phyloP scores from a whole-genome alignment of 2,797 vertebrate genomes.

The Macroramphosus scolopax region DNA sequence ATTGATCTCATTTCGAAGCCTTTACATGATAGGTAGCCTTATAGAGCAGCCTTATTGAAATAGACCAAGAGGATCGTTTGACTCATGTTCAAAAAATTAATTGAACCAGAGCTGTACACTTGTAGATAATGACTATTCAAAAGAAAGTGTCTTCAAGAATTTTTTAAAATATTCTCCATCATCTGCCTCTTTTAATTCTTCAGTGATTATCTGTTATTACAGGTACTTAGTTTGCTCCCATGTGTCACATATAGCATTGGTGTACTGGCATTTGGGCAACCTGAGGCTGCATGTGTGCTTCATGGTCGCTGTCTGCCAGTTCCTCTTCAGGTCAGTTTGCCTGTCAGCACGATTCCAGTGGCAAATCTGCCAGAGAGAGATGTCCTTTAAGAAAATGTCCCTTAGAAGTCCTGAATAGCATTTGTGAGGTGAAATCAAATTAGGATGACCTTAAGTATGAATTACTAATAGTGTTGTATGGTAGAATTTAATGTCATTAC shows the following conservation, averaged over 20 bases:
- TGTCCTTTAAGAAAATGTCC: neutral
- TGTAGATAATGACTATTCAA: neutral
- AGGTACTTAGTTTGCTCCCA: slow-evolving; percentile 8
- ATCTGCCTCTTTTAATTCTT: neutral
- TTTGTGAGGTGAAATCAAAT: neutral
- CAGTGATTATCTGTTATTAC: slow-evolving; percentile 7
- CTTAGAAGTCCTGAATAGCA: neutral
- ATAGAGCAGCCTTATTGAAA: too few relatives aligned
- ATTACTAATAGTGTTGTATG: too few relatives aligned
- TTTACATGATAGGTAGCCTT: too few relatives aligned
- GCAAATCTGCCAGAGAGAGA: slow-evolving; percentile 2
- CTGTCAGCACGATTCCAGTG: slow-evolving; percentile 12
- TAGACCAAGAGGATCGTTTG: too few relatives aligned
- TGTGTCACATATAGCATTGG: slow-evolving; percentile 13
- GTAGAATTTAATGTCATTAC: too few relatives aligned
- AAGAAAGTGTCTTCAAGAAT: neutral
- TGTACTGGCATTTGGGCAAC: slow-evolving; percentile 23
- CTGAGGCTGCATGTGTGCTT: slow-evolving; percentile 16
- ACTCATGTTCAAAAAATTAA: too few relatives aligned
- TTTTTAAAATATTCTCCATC: neutral
- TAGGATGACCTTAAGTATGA: too few relatives aligned
- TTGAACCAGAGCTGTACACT: too few relatives aligned
- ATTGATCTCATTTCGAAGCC: too few relatives aligned
- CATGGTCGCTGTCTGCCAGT: slow-evolving; percentile 35
- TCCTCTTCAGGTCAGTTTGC: slow-evolving; percentile 22